Evolutionary conservation across 2,797 vertebrate species (phyloP).

Genomic region (Pangasius djambal): DNA sequence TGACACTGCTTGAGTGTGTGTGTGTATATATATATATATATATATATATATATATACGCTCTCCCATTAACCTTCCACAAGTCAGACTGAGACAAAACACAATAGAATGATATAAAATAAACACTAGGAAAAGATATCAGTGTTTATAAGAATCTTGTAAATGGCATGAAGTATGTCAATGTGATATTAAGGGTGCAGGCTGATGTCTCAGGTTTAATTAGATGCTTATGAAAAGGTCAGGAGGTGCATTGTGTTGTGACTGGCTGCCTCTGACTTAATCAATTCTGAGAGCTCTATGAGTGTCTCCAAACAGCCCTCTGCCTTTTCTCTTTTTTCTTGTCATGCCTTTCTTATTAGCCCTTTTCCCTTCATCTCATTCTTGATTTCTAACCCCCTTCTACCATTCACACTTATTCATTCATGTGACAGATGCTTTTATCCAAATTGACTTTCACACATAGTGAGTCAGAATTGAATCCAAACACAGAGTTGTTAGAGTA

Average conservation of each 20-base stretch:
- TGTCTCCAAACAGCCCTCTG: not conserved
- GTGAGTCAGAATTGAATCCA: not conserved
- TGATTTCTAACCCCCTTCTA: not conserved
- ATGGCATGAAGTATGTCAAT: too few relatives aligned
- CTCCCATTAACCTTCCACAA: not conserved
- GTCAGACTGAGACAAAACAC: not conserved
- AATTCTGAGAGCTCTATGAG: not conserved
- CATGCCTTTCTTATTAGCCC: not conserved
- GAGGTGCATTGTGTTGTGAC: not conserved
- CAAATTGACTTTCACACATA: not conserved
- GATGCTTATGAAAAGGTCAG: not conserved
- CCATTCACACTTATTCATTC: not conserved
- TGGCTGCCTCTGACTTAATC: not conserved
- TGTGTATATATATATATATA: not conserved
- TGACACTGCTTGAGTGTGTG: not conserved
- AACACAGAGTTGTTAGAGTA: not conserved
- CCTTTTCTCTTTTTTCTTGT: not conserved
- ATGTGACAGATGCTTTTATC: constrained; percentile 15
- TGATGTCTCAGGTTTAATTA: not conserved
- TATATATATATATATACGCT: not conserved
- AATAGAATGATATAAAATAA: not conserved
- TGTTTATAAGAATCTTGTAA: not conserved
- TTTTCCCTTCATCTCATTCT: not conserved
- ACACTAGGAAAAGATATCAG: not conserved
- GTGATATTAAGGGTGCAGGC: not conserved